These are phyloP conservation scores for Paratrypauchen microcephalus DNA, from an alignment of 2,797 vertebrate genomes.

Conservation along the genomic window DNA sequence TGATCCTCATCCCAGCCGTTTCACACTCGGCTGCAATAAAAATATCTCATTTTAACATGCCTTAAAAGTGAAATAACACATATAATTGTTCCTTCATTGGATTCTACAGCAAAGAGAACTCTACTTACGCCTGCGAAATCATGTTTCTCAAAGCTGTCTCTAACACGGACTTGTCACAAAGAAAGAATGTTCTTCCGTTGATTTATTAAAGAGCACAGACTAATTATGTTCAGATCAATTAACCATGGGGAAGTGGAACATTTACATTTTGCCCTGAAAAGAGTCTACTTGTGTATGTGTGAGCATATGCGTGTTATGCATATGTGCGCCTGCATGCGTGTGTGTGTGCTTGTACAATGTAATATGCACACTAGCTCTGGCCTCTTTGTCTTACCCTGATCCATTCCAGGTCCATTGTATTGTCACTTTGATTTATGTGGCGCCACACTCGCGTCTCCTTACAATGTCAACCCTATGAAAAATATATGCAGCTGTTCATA, in stretches of 20 bases:
- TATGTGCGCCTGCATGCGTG: neutral
- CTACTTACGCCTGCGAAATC: neutral
- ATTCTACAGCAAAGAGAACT: neutral
- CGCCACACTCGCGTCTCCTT: slow-evolving; percentile 69
- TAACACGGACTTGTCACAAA: slow-evolving; percentile 54
- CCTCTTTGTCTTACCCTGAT: slow-evolving; percentile 72
- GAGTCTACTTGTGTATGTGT: slow-evolving; percentile 12
- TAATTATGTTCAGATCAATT: slow-evolving; percentile 76
- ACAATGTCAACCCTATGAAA: slow-evolving; percentile 78
- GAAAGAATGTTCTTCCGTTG: slow-evolving; percentile 51
- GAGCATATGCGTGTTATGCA: neutral
- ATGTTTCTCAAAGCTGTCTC: slow-evolving; percentile 15
- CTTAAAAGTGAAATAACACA: too few relatives aligned
- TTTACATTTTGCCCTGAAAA: slow-evolving; percentile 64
- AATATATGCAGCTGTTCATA: slow-evolving; percentile 79
- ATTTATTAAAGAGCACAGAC: slow-evolving; percentile 72
- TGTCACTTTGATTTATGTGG: slow-evolving; percentile 84
- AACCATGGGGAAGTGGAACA: slow-evolving; percentile 67
- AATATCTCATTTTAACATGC: neutral
- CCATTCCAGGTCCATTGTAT: slow-evolving; percentile 78
- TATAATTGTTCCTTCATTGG: neutral
- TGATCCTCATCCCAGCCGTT: too few relatives aligned
- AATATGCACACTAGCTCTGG: slow-evolving; percentile 53
- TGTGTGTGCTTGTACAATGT: slow-evolving; percentile 10
- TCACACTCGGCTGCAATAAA: too few relatives aligned